Conservation (phyloP, 2,888 invertebrate genomes). For the Drosophila paramelanica region DNA sequence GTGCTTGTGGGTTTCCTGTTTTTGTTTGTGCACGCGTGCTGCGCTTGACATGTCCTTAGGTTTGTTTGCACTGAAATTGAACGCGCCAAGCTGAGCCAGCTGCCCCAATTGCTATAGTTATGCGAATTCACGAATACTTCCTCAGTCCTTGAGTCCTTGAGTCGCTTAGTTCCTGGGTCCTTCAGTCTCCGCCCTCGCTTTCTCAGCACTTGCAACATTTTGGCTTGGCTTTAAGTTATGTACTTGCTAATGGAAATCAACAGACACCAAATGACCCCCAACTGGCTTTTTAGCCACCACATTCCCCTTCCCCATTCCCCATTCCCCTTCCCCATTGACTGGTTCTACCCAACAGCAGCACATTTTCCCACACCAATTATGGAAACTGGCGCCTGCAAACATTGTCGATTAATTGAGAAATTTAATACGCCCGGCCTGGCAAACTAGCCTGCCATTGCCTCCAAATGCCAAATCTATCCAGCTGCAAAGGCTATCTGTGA, state of each 20-base stretch:
- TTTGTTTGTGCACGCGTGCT: slow-evolving; percentile 63
- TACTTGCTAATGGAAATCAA: slow-evolving; percentile 69
- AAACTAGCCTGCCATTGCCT: slow-evolving; percentile 26
- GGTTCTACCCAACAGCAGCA: slow-evolving; percentile 20
- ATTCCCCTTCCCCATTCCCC: background rate
- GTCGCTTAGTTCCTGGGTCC: slow-evolving; percentile 2
- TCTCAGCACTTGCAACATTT: slow-evolving; percentile 15
- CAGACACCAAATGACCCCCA: slow-evolving; percentile 43
- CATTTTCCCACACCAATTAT: slow-evolving; percentile 38
- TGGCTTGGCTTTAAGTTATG: slow-evolving; percentile 71
- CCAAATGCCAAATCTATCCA: slow-evolving; percentile 24
- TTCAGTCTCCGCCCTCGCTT: background rate
- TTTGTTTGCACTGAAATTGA: slow-evolving; percentile 75
- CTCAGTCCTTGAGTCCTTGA: background rate
- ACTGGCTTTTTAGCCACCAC: slow-evolving; percentile 1
- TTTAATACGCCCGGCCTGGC: slow-evolving; percentile 24
- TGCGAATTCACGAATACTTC: slow-evolving; percentile 43
- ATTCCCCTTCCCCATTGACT: background rate
- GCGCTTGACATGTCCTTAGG: slow-evolving; percentile 78
- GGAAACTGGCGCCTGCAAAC: slow-evolving; percentile 20
- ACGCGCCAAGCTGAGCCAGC: slow-evolving; percentile 45
- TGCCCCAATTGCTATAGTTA: slow-evolving; percentile 57
- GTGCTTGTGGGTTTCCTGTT: slow-evolving; percentile 42
- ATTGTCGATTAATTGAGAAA: slow-evolving; percentile 52
- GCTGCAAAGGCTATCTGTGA: slow-evolving; percentile 15